A percentile compares a stretch with the other conserved stretches of the same genome.
Evolutionary conservation across 2,888 invertebrate species (phyloP).

Genomic region (Torymus auratus): DNA sequence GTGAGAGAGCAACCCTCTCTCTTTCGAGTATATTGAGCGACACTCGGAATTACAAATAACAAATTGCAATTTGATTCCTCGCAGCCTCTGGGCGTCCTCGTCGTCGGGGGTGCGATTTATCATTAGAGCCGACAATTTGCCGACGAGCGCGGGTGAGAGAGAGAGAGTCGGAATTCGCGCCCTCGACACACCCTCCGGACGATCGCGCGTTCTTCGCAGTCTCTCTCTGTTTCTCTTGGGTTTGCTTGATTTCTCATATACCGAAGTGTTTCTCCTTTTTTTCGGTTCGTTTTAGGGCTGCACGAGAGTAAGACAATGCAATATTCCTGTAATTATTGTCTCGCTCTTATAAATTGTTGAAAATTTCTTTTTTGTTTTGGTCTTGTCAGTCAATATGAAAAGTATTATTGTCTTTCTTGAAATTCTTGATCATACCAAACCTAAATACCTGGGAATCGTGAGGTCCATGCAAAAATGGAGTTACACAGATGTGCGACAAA

Average conservation of each 20-base stretch:
- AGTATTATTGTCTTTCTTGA: too few species aligned
- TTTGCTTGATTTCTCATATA: too few species aligned
- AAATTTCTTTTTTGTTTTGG: too few species aligned
- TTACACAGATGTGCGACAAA: too few species aligned
- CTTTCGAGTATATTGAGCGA: constrained; percentile 73
- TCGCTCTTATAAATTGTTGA: too few species aligned
- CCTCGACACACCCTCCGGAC: constrained; percentile 51
- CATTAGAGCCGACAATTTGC: constrained; percentile 76
- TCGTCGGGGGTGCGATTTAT: constrained; percentile 75
- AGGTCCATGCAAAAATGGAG: too few species aligned
- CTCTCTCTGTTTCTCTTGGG: constrained; percentile 34
- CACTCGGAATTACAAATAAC: constrained; percentile 77
- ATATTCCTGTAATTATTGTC: too few species aligned
- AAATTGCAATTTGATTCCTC: constrained; percentile 77
- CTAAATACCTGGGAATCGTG: too few species aligned
- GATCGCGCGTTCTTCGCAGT: constrained; percentile 29
- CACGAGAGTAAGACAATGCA: too few species aligned
- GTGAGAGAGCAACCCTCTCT: background rate
- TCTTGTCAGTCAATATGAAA: too few species aligned
- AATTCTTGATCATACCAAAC: too few species aligned
- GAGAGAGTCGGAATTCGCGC: constrained; percentile 28
- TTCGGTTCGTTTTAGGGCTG: constrained; percentile 29
- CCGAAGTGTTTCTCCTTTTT: constrained; percentile 7
- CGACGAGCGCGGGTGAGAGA: constrained; percentile 65
- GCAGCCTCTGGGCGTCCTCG: constrained; percentile 58